phyloP scores from a whole-genome alignment of 2,888 invertebrate species.

The Melanostoma scalare region DNA sequence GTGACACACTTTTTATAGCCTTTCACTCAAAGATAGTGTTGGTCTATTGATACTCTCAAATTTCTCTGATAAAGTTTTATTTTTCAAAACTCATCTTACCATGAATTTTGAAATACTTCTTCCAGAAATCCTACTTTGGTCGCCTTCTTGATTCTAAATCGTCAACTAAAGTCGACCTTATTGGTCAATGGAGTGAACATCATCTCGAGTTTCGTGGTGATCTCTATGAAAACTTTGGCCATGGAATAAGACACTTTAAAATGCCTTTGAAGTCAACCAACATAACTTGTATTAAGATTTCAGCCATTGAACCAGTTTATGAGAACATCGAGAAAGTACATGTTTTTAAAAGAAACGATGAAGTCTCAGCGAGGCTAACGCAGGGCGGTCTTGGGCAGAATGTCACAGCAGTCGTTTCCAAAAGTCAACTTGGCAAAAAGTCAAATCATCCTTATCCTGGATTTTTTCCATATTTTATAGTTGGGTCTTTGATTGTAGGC shows the following conservation, averaged over 20 bases:
- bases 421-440: conserved; percentile 22
- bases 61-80: too few relatives aligned
- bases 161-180: conserved; percentile 77
- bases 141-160: conserved; percentile 78
- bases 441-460: conserved; percentile 72
- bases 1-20: too few relatives aligned
- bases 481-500: conserved; percentile 75
- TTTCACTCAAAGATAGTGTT: too few relatives aligned
- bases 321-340: conserved; percentile 76
- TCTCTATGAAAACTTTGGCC: conserved; percentile 78
- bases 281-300: conserved; percentile 77
- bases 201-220: conserved; percentile 77
- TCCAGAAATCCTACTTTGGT: conserved; percentile 77
- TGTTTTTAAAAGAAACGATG: conserved; percentile 71
- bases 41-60: too few relatives aligned
- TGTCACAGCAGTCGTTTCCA: conserved; percentile 70
- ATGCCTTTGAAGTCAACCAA: conserved; percentile 74
- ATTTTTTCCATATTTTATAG: conserved; percentile 78
- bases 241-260: conserved; percentile 76
- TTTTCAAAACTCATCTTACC: too few relatives aligned
- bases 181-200: conserved; percentile 79
- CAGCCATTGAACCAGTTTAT: conserved; percentile 78
- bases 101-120: too few relatives aligned
- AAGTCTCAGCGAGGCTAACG: conserved; percentile 25
- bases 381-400: conserved; percentile 58